phyloP scores from a whole-genome alignment of 2,888 invertebrate genomes.

The Drosophila siamana region DNA sequence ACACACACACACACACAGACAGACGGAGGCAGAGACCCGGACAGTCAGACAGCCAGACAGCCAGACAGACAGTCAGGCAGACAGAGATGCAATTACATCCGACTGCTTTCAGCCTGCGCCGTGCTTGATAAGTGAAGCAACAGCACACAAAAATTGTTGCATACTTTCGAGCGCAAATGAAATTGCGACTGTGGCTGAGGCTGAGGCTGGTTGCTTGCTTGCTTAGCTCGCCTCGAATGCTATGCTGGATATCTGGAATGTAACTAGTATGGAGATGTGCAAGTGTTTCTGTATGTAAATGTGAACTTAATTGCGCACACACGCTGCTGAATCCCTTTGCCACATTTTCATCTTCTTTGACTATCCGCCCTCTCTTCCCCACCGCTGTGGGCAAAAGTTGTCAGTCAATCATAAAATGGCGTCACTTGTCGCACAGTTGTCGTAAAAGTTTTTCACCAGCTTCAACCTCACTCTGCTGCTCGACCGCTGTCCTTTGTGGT shows the following conservation, averaged over 20 bases:
- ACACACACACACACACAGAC: constrained; percentile 22
- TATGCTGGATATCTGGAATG: constrained; percentile 24
- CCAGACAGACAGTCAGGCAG: no score
- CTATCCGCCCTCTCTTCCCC: not conserved
- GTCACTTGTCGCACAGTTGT: constrained; percentile 62
- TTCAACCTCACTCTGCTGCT: not conserved
- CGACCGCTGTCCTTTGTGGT: not conserved
- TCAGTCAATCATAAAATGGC: constrained; percentile 69
- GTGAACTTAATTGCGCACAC: constrained; percentile 71
- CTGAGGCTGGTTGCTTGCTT: no score
- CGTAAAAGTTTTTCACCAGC: constrained; percentile 50
- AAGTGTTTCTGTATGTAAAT: constrained; percentile 45
- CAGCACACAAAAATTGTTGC: constrained; percentile 62
- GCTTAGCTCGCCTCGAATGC: no score
- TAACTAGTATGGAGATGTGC: constrained; percentile 20
- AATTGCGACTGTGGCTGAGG: constrained; percentile 36
- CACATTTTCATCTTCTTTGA: constrained; percentile 19
- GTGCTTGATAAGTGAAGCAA: constrained; percentile 52
- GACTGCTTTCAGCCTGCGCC: constrained; percentile 49
- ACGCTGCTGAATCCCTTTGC: constrained; percentile 27
- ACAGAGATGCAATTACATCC: constrained; percentile 45
- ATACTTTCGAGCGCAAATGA: constrained; percentile 67
- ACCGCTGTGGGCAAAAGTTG: constrained; percentile 37
- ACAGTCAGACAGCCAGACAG: no score
- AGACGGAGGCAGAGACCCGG: constrained; percentile 9